Percentiles rank a stretch among this genome's conserved stretches.
These are phyloP conservation scores for Gila orcuttii DNA, from an alignment of 2,113 vertebrate genomes.

Conservation along the genomic window DNA sequence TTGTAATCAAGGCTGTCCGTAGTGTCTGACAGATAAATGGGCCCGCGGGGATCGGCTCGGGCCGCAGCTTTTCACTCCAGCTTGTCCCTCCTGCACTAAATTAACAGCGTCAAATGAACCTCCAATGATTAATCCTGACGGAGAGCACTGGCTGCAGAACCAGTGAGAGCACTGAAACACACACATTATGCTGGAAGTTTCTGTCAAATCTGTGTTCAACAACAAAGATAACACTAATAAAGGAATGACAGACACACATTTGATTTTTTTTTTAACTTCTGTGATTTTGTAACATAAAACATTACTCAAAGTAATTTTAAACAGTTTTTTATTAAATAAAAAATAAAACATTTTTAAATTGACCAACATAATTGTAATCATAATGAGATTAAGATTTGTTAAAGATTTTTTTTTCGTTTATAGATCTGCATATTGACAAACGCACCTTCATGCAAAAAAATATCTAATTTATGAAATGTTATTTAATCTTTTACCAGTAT, in stretches of 20 bases:
- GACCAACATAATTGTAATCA: background rate
- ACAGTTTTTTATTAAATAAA: background rate
- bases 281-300: background rate
- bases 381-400: background rate
- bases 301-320: background rate
- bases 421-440: background rate
- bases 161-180: slow-evolving; percentile 33
- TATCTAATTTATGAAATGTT: background rate
- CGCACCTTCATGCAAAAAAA: background rate
- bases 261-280: background rate
- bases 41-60: slow-evolving; percentile 82
- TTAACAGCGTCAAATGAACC: slow-evolving; percentile 97
- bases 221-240: background rate
- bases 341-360: background rate
- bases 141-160: slow-evolving; percentile 81
- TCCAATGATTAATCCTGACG: slow-evolving; percentile 94
- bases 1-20: slow-evolving; percentile 94
- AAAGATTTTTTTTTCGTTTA: too few species aligned
- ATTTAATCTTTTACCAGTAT: background rate
- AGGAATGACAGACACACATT: background rate
- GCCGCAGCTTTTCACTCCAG: slow-evolving; percentile 83
- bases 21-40: slow-evolving; percentile 92
- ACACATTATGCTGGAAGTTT: slow-evolving; percentile 14
- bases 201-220: background rate
- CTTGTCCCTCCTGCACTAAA: slow-evolving; percentile 87